Evolutionary conservation across 2,888 invertebrate species (phyloP).

Genomic region (Pollenia amentaria): DNA sequence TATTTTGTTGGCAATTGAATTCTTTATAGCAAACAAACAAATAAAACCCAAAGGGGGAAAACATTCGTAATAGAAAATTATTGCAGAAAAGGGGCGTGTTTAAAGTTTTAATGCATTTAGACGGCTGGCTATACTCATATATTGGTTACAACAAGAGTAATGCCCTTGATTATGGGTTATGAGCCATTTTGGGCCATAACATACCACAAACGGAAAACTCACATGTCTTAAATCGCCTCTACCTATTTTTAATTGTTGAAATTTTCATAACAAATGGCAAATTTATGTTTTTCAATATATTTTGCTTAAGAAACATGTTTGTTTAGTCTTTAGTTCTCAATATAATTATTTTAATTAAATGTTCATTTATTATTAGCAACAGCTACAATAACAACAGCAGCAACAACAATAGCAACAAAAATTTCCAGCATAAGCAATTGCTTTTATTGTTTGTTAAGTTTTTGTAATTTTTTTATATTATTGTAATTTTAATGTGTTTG

Average conservation of each 20-base stretch:
- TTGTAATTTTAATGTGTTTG: not conserved
- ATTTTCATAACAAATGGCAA: slow-evolving; percentile 45
- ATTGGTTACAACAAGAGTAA: slow-evolving; percentile 30
- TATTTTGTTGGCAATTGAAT: slow-evolving; percentile 21
- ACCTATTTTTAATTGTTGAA: slow-evolving; percentile 41
- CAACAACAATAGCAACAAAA: not conserved
- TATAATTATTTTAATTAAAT: slow-evolving; percentile 73
- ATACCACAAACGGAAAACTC: not conserved
- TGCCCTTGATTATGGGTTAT: slow-evolving; percentile 65
- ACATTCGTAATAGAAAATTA: slow-evolving; percentile 34
- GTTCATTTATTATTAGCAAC: slow-evolving; percentile 56
- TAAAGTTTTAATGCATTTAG: slow-evolving; percentile 1
- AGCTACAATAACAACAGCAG: slow-evolving; percentile 1
- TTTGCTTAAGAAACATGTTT: slow-evolving; percentile 27
- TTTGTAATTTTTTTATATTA: slow-evolving; percentile 27
- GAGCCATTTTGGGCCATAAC: slow-evolving; percentile 16
- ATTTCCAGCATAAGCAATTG: slow-evolving; percentile 16
- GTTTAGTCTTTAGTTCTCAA: slow-evolving; percentile 31
- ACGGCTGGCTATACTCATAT: not conserved
- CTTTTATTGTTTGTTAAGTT: slow-evolving; percentile 35
- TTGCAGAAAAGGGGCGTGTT: slow-evolving; percentile 58
- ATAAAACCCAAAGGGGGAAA: slow-evolving; percentile 45
- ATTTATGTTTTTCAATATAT: slow-evolving; percentile 35
- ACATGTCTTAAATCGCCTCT: slow-evolving; percentile 4
- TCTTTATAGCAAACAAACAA: not conserved